Conservation (phyloP, 2,888 invertebrate genomes). For the Anarsia innoxiella region DNA sequence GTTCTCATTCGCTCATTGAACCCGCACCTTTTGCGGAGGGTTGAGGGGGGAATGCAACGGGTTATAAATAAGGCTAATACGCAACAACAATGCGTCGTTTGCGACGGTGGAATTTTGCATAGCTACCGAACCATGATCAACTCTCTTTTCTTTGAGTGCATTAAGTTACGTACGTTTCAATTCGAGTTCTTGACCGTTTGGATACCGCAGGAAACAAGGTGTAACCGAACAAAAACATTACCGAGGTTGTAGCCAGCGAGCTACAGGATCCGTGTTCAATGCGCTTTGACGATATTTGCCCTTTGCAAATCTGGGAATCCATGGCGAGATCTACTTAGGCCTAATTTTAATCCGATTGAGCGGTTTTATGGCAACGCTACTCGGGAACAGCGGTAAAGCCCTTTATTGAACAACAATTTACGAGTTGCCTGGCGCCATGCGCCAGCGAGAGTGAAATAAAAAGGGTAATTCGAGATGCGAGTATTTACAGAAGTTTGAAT, state of each 20-base stretch:
- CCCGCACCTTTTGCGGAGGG: conserved; percentile 17
- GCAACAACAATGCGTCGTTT: conserved; percentile 32
- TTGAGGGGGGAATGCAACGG: conserved; percentile 22
- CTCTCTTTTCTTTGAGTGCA: conserved; percentile 10
- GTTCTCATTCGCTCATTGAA: conserved; percentile 26
- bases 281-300: too few relatives aligned
- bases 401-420: too few relatives aligned
- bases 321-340: too few relatives aligned
- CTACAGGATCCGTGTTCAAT: too few relatives aligned
- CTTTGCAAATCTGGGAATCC: too few relatives aligned
- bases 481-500: conserved; percentile 52
- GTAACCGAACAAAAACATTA: not conserved
- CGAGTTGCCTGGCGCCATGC: too few relatives aligned
- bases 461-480: too few relatives aligned
- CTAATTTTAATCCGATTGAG: too few relatives aligned
- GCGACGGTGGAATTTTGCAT: conserved; percentile 25
- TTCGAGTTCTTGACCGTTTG: conserved; percentile 3
- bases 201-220: conserved; percentile 6
- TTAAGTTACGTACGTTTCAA: conserved; percentile 4
- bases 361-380: too few relatives aligned
- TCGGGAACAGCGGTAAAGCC: too few relatives aligned
- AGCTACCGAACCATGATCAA: conserved; percentile 28
- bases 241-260: not conserved
- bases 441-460: too few relatives aligned
- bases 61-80: conserved; percentile 37